Percentiles rank a stretch among this genome's conserved stretches.
Evolutionary conservation across 2,797 vertebrate genomes (phyloP).

Genomic region (Chiroxiphia lanceolata): DNA sequence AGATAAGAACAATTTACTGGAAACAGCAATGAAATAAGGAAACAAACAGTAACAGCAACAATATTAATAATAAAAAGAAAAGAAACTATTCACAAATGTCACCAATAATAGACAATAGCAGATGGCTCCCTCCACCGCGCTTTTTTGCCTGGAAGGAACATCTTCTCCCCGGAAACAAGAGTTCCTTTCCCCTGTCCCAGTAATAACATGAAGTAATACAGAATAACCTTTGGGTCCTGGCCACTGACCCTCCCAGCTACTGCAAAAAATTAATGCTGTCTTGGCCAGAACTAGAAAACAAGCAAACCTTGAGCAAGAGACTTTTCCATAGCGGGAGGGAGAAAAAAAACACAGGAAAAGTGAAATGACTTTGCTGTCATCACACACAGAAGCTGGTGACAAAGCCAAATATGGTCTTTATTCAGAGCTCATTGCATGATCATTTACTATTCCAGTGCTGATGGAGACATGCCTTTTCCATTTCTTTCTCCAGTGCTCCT

Average conservation of each 20-base stretch:
- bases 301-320: not conserved
- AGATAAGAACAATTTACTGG: not conserved
- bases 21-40: not conserved
- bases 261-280: not conserved
- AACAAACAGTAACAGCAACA: not conserved
- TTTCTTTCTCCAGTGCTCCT: not conserved
- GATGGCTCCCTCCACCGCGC: rapidly evolving
- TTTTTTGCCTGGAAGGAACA: not conserved
- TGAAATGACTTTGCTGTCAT: not conserved
- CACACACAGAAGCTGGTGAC: not conserved
- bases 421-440: not conserved
- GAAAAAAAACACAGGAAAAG: not conserved
- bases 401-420: not conserved
- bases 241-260: not conserved
- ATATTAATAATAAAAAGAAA: not conserved
- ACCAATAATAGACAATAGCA: not conserved
- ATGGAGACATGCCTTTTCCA: not conserved
- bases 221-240: not conserved
- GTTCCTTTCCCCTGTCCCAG: not conserved
- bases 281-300: not conserved
- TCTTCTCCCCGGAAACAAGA: not conserved
- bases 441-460: not conserved
- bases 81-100: not conserved
- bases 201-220: too few relatives aligned
- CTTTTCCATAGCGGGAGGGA: not conserved